Base-by-base conservation (phyloP, 2,888 invertebrate species). In the Himalopsyche tibetana region DNA sequence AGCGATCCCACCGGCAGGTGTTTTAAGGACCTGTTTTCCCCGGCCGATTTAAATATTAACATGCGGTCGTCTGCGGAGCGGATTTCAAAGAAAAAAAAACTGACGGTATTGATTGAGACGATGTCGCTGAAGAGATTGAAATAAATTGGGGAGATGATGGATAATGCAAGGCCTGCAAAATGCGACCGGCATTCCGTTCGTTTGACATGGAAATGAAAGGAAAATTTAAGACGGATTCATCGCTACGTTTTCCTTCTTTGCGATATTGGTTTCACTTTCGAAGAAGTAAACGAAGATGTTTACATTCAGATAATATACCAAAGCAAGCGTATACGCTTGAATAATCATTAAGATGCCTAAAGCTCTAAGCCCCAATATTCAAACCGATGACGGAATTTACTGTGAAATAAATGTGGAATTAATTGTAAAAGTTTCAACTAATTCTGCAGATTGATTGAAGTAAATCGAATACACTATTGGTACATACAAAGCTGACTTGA, bases 1-100 rank as follows among this genome's bases (percentile, higher is more conserved):
- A 74, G n/a, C 12, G 36, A 4, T 56, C 51, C 38, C 45, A 42
- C 40, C 17, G 82, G 11, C 17, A n/a, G 51, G 36, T 55, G 19
- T 11, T 63, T 55, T 38, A 19, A 87, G 84, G 79, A 80, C 28
- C 69, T 81, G 55, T 87, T 87, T 85, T 55, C n/a, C 56, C 55
- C 55, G 42, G 80, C 69, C 42, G 28, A 36, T 55, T 19, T 42
- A 80, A 81, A 87, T 85, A 87, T 87, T 87, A 87, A 85, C 87
- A 87, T 83, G 84, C 56, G 63, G 85, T 83, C 56, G 69, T 84
- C 85, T 56, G 55, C 69, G 85, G 55, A 55, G 81, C 74, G 56
- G 82, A 87, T 83, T 85, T 87, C 85, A 85, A 87, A 87, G 87
- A 83, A 87, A 86, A 86, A n/a, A 28, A 80, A 84, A 82, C 40